Base-by-base conservation (phyloP, 2,113 vertebrate species). In the Lates calcarifer region DNA sequence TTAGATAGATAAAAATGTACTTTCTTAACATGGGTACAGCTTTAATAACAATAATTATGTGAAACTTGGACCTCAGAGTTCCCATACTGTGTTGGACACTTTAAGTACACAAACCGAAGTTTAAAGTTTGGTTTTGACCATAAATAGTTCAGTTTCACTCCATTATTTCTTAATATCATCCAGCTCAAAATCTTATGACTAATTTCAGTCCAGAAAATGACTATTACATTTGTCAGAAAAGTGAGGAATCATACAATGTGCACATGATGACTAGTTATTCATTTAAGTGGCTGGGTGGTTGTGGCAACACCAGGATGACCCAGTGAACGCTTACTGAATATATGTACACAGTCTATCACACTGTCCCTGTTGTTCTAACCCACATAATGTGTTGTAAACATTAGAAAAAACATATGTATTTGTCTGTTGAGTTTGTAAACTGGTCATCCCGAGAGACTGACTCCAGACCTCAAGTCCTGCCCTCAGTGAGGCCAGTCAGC, bases 361-460 rank as follows among this genome's bases (percentile, higher is more conserved):
- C 53, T 37, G 33, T 26, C 62, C 26, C 55, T 85, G 74, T 82
- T 84, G 76, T 91, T 91, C 51, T 85, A 68, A 84, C 84, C 79
- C 29, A 63, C 28, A 74, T 82, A 67, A 79, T 84, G 79, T 82
- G 72, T 85, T 61, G 63, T 78, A 58, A 88, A 75, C 74, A 86
- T 65, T 49, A 47, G n/a, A 43, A 61, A 74, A 67, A 75, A 80
- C 29, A 47, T 6, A 43, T 31, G 7, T 56, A 41, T 64, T 67
- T 67, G 37, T 77, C 51, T 57, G 47, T 53, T 37, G 49, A 65
- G 68, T 55, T 49, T 73, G 62, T 84, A 63, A 79, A 65, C 58
- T 20, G 18, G 5, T 49, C 55, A n/a, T 73, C 78, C 58, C 43
- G n/a, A 71, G 60, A 75, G 45, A 28, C 14, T 28, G 29, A 76